Conservation (phyloP, 2,797 vertebrate genomes). For the Pampus argenteus region DNA sequence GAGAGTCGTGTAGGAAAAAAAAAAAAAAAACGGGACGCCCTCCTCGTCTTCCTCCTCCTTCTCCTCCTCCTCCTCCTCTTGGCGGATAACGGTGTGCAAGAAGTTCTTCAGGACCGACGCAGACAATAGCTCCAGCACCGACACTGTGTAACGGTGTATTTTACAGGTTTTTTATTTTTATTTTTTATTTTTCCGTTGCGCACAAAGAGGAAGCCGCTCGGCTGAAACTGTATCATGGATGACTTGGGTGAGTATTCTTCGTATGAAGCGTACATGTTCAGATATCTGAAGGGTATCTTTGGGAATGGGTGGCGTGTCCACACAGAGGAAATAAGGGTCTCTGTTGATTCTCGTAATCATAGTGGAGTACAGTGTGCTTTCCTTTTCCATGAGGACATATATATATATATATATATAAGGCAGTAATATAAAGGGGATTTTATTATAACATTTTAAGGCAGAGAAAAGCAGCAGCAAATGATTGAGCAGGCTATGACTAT, state of each 20-base stretch:
- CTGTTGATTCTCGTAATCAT: conserved; percentile 41
- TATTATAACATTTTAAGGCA: conserved; percentile 5
- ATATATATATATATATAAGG: background rate
- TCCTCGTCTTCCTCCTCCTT: conserved; percentile 54
- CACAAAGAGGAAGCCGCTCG: conserved; percentile 44
- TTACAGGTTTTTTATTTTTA: too few relatives aligned
- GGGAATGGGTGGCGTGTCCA: conserved; percentile 69
- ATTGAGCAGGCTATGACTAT: background rate
- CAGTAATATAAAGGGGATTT: conserved; percentile 6
- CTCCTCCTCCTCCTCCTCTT: conserved; percentile 61
- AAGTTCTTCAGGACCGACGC: conserved; percentile 74
- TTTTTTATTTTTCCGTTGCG: too few relatives aligned
- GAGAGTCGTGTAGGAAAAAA: conserved; percentile 66
- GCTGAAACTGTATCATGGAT: conserved; percentile 78
- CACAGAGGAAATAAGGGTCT: conserved; percentile 68
- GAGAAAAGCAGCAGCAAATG: background rate
- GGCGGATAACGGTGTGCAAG: conserved; percentile 82
- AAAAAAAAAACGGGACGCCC: conserved; percentile 51
- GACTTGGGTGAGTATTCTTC: conserved; percentile 82
- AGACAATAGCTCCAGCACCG: conserved; percentile 65
- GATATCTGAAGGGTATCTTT: conserved; percentile 61
- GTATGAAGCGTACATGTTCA: conserved; percentile 41
- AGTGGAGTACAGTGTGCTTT: conserved; percentile 21
- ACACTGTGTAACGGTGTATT: too few relatives aligned
- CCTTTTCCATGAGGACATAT: conserved; percentile 22